Evolutionary conservation across 2,797 vertebrate genomes (phyloP).

Genomic region (Potorous gilbertii): DNA sequence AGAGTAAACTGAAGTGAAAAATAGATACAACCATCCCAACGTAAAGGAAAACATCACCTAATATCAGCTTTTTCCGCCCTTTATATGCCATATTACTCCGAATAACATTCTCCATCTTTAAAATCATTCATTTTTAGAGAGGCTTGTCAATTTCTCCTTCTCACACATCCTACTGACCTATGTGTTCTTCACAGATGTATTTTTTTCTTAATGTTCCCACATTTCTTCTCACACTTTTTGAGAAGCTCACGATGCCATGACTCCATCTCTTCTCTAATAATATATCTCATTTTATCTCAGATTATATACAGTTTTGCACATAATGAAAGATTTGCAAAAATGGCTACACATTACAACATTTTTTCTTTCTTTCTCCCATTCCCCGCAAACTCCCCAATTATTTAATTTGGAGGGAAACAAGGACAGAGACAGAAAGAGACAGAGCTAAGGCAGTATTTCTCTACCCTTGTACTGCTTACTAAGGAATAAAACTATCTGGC

Average conservation of each 20-base stretch:
- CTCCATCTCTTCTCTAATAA: neutral
- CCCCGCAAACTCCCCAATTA: neutral
- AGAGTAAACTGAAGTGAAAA: conserved; percentile 76
- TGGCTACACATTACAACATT: neutral
- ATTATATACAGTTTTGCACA: neutral
- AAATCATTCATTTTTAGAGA: conserved; percentile 51
- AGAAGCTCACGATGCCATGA: conserved; percentile 50
- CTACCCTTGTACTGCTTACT: neutral
- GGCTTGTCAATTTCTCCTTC: conserved; percentile 63
- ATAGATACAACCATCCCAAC: conserved; percentile 64
- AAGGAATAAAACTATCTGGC: neutral
- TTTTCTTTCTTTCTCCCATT: neutral
- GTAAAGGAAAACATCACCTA: conserved; percentile 67
- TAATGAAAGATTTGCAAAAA: neutral
- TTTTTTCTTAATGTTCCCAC: conserved; percentile 62
- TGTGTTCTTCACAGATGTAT: conserved; percentile 42
- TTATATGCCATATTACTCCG: conserved; percentile 56
- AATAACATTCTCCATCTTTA: conserved; percentile 63
- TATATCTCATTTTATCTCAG: neutral
- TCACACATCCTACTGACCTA: conserved; percentile 68
- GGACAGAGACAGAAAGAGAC: neutral
- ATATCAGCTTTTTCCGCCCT: conserved; percentile 41
- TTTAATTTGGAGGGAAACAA: neutral
- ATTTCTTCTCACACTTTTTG: conserved; percentile 52
- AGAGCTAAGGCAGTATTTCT: neutral